Evolutionary conservation across 2,888 invertebrate species (phyloP).

Genomic region (Crepidodera aurea): DNA sequence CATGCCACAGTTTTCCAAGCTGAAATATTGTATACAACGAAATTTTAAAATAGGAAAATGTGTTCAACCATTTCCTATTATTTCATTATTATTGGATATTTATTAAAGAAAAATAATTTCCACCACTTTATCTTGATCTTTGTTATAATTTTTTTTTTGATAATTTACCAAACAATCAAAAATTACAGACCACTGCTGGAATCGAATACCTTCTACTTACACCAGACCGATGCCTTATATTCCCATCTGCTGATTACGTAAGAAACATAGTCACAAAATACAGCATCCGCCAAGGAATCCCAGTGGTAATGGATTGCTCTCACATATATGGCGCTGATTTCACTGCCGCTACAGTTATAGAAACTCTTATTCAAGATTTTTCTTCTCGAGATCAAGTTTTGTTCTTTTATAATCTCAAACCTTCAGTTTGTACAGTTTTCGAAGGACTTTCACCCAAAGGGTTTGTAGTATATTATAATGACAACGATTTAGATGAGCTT

Average conservation of each 20-base stretch:
- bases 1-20: too few species aligned
- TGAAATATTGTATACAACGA: too few species aligned
- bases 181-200: slow-evolving; percentile 71
- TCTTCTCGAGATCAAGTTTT: slow-evolving; percentile 75
- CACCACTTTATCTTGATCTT: background rate
- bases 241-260: slow-evolving; percentile 90
- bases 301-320: slow-evolving; percentile 86
- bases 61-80: too few species aligned
- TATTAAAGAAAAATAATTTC: background rate
- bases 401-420: slow-evolving; percentile 86
- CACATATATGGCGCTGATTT: slow-evolving; percentile 90
- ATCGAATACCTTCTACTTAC: slow-evolving; percentile 83
- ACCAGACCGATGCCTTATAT: slow-evolving; percentile 87
- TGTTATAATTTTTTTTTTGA: background rate
- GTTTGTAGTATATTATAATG: slow-evolving; percentile 79
- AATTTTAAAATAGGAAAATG: too few species aligned
- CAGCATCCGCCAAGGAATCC: slow-evolving; percentile 72
- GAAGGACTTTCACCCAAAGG: slow-evolving; percentile 80
- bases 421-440: slow-evolving; percentile 81
- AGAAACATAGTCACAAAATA: slow-evolving; percentile 84
- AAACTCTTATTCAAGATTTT: slow-evolving; percentile 78
- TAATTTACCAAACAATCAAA: too few species aligned
- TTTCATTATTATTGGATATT: background rate
- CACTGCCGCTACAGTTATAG: slow-evolving; percentile 84
- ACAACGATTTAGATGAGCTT: slow-evolving; percentile 76